Evolutionary conservation across 2,113 vertebrate genomes (phyloP).

Genomic region (Dinomys branickii): DNA sequence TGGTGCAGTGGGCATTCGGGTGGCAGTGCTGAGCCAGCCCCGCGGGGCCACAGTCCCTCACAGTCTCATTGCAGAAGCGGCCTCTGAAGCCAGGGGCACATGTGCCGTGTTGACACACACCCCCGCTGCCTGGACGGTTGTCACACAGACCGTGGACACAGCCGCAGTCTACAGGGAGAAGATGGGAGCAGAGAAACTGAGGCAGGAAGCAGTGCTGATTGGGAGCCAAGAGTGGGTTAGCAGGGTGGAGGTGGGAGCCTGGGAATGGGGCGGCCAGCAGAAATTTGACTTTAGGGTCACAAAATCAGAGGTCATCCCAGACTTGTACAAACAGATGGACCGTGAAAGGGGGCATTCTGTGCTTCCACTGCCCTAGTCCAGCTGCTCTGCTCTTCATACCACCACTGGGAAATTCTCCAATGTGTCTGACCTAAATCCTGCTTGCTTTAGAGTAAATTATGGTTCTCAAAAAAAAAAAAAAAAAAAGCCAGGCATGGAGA

Average conservation of each 20-base stretch:
- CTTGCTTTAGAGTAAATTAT: neutral
- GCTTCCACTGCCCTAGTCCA: neutral
- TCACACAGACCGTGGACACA: conserved; percentile 97
- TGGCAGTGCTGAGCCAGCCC: conserved; percentile 90
- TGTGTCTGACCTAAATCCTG: neutral
- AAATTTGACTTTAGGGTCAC: neutral
- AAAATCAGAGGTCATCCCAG: neutral
- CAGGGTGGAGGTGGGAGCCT: fast-evolving
- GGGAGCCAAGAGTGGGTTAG: neutral
- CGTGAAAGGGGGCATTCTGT: neutral
- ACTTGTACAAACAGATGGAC: neutral
- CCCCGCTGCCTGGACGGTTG: conserved; percentile 93
- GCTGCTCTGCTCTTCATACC: neutral
- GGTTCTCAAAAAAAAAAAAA: neutral
- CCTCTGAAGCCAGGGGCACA: conserved; percentile 91
- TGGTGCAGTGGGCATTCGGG: conserved; percentile 88
- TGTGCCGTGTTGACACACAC: conserved; percentile 90
- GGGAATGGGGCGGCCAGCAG: neutral
- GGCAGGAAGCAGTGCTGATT: neutral
- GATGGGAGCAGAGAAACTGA: neutral
- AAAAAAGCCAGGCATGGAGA: too few species aligned
- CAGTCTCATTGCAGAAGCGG: conserved; percentile 90
- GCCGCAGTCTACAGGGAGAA: conserved; percentile 88
- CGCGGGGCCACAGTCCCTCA: conserved; percentile 83
- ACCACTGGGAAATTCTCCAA: neutral